A percentile compares a stretch with the other conserved stretches of the same genome.
Conservation (phyloP, 2,113 vertebrate species). For the Oceanodroma tethys region DNA sequence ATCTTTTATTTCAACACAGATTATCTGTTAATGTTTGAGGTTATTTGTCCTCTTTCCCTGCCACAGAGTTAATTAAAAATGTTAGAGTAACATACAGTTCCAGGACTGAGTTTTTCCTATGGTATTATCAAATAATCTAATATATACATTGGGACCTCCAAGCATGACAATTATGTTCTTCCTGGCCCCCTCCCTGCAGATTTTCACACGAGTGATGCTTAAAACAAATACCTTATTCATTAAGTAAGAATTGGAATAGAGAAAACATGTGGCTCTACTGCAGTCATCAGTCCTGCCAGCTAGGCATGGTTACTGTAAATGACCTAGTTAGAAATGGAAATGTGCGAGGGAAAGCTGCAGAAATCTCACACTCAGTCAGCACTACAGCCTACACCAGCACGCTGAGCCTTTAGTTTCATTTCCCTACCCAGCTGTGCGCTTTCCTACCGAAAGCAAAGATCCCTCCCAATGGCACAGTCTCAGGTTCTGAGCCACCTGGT, state of each 20-base stretch:
- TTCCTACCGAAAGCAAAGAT: background rate
- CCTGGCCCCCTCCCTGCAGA: background rate
- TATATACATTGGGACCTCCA: rapidly evolving
- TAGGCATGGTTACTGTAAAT: background rate
- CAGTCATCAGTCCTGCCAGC: background rate
- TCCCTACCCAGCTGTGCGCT: background rate
- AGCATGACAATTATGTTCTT: background rate
- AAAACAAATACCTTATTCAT: background rate
- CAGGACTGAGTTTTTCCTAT: background rate
- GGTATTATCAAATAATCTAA: background rate
- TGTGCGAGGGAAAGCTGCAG: background rate
- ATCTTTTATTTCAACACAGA: background rate
- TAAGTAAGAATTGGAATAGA: background rate
- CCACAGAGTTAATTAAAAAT: background rate
- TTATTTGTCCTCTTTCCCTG: background rate
- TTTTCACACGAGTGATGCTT: background rate
- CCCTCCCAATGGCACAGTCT: rapidly evolving
- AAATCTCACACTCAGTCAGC: background rate
- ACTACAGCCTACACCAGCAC: background rate
- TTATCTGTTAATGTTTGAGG: background rate
- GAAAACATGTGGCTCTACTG: background rate
- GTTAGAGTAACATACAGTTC: background rate
- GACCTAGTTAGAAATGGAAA: conserved; percentile 7
- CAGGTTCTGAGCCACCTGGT: background rate
- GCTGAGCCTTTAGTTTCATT: background rate